Conservation (phyloP, 2,113 vertebrate species). For the Elachura formosa region DNA sequence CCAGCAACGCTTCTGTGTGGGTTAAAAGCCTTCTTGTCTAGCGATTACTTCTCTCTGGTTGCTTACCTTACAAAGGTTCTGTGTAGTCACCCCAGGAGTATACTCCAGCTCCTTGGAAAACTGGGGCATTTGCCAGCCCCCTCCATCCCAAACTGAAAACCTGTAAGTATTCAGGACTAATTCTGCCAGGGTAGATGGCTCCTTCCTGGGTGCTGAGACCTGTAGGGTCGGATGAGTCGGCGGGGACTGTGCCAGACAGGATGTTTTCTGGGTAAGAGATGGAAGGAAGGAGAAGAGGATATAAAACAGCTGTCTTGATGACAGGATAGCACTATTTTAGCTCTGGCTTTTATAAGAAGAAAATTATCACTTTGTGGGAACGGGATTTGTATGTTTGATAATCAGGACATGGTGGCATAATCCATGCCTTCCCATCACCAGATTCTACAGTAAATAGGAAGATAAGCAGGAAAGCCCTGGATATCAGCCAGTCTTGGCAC, state of each 20-base stretch:
- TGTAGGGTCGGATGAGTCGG: rapidly evolving
- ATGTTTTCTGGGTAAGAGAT: not conserved
- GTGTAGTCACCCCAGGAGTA: rapidly evolving
- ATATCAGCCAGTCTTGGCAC: not conserved
- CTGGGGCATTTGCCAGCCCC: not conserved
- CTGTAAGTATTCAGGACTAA: not conserved
- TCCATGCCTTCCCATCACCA: not conserved
- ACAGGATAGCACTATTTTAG: not conserved
- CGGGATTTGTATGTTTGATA: not conserved
- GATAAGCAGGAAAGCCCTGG: not conserved
- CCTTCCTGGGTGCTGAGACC: not conserved
- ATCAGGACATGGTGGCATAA: not conserved
- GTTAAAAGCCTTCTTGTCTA: not conserved
- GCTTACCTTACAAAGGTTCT: not conserved
- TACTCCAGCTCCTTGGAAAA: not conserved
- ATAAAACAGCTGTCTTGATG: constrained; percentile 15
- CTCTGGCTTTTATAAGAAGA: not conserved
- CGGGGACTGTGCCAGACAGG: rapidly evolving
- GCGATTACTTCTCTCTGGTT: not conserved
- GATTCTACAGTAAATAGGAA: not conserved
- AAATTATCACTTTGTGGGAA: constrained; percentile 17
- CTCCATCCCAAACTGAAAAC: not conserved
- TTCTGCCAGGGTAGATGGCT: rapidly evolving
- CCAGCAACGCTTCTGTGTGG: not conserved
- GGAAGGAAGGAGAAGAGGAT: not conserved